Conservation (phyloP, 2,888 invertebrate species). For the Drosophila yooni region DNA sequence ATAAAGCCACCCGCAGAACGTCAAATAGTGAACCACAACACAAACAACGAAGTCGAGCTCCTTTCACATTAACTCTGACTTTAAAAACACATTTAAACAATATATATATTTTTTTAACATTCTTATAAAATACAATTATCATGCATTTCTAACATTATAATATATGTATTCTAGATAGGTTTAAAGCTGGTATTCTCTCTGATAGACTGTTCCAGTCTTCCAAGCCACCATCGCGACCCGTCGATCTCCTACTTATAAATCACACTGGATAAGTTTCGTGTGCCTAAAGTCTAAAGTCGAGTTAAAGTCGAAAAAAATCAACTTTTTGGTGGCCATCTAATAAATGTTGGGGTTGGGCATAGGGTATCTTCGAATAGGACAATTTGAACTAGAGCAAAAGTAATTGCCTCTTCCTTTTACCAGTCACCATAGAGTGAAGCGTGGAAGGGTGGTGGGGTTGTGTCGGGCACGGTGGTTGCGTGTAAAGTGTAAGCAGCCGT, state of each 20-base stretch:
- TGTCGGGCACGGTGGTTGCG: background rate
- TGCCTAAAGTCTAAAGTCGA: background rate
- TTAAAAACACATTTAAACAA: background rate
- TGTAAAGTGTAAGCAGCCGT: constrained; percentile 62
- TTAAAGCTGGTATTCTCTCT: no score
- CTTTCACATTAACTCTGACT: background rate
- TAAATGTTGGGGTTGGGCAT: background rate
- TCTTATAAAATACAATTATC: background rate
- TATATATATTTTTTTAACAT: background rate
- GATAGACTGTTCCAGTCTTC: no score
- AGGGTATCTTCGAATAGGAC: constrained; percentile 2
- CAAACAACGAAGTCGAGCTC: background rate
- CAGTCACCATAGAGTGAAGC: constrained; percentile 1
- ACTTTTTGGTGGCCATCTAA: background rate
- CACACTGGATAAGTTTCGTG: background rate
- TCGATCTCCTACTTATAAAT: no score
- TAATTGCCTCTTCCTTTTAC: constrained; percentile 9
- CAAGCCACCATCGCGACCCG: no score
- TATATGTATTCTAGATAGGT: no score
- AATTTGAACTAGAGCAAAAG: constrained; percentile 18
- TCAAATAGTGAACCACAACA: background rate
- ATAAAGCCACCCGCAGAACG: background rate
- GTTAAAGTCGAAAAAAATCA: background rate
- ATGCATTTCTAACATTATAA: no score
- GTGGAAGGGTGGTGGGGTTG: background rate